phyloP scores from a whole-genome alignment of 1,140 invertebrate species.

The Tribolium madens region DNA sequence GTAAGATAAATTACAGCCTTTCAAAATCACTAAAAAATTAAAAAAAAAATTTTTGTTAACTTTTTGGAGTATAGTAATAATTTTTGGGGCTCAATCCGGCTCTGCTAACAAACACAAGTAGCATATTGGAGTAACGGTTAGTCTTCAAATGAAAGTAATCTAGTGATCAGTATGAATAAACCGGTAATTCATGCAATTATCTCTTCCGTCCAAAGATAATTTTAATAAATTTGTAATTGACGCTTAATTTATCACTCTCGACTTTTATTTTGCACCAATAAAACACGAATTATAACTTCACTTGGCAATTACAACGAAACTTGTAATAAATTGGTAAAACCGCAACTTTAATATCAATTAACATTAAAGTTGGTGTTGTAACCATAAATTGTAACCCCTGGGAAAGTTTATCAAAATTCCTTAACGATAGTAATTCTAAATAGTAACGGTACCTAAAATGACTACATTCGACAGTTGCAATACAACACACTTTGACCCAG shows the following conservation, averaged over 20 bases:
- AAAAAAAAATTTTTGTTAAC: no score
- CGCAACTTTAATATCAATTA: constrained; percentile 4
- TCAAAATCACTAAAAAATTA: no score
- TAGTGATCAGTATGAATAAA: background rate
- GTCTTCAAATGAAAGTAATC: background rate
- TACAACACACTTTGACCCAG: background rate
- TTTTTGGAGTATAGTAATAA: no score
- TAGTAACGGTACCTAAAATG: constrained; percentile 2
- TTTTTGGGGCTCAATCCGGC: no score
- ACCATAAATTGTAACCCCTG: background rate
- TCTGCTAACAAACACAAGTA: background rate
- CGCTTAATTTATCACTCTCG: background rate
- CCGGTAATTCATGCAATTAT: background rate
- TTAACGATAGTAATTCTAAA: background rate
- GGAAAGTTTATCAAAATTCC: background rate
- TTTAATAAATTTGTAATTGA: background rate
- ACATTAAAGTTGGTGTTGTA: background rate
- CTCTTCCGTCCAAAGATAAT: background rate
- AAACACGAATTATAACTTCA: background rate
- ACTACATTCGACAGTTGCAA: background rate
- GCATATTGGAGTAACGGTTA: background rate
- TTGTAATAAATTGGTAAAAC: background rate
- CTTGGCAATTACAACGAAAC: background rate
- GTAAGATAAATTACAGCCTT: no score
- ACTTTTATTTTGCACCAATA: background rate